Conservation (phyloP, 2,113 vertebrate genomes). For the Cebus imitator region DNA sequence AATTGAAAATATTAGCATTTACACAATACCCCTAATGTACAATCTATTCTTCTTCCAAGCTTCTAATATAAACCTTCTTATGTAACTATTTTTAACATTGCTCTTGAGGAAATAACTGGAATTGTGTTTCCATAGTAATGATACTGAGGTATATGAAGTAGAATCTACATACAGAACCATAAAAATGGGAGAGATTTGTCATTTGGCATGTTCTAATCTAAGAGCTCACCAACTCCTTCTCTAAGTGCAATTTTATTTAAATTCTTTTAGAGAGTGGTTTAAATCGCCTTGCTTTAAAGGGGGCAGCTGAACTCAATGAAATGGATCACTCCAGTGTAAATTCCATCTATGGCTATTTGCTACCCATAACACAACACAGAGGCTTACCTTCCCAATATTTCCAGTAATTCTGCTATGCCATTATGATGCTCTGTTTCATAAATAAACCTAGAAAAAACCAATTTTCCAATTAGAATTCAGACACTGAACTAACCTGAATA, state of each 20-base stretch:
- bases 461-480: not conserved
- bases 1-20: not conserved
- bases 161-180: rapidly evolving
- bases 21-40: not conserved
- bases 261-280: not conserved
- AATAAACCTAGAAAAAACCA: conserved; percentile 92
- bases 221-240: not conserved
- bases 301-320: not conserved
- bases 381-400: conserved; percentile 98
- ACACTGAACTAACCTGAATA: not conserved
- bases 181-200: rapidly evolving
- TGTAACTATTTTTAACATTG: not conserved
- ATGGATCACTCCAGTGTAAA: not conserved
- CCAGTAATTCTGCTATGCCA: conserved; percentile 99
- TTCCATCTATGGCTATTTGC: not conserved
- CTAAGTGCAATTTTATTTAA: not conserved
- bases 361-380: not conserved
- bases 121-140: not conserved
- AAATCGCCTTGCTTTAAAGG: not conserved
- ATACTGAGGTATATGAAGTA: not conserved
- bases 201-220: no score
- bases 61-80: not conserved
- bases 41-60: not conserved
- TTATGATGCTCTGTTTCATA: conserved; percentile 99
- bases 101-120: not conserved